Percentiles rank a stretch among this genome's conserved stretches.
phyloP scores from a whole-genome alignment of 2,797 vertebrate genomes.

The Morus bassanus region DNA sequence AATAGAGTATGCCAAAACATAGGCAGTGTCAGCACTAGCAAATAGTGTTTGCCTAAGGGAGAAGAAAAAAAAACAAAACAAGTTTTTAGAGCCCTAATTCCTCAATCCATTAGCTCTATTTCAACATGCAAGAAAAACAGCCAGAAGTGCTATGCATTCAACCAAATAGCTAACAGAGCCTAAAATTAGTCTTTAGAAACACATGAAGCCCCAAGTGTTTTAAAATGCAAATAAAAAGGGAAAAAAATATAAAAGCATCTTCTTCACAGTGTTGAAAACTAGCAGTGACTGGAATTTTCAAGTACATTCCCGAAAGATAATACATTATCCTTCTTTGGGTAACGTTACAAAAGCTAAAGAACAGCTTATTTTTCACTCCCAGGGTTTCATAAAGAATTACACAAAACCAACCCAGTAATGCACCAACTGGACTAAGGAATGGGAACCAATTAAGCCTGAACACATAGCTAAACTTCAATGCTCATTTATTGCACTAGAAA shows the following conservation, averaged over 20 bases:
- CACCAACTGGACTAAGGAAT: not conserved
- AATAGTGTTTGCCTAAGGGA: constrained; percentile 90
- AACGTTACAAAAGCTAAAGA: not conserved
- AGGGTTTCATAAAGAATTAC: not conserved
- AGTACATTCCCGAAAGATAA: not conserved
- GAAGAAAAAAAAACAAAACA: not conserved
- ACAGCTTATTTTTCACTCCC: not conserved
- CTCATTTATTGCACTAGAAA: not conserved
- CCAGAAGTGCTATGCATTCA: not conserved
- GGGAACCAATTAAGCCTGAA: not conserved
- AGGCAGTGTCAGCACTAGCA: constrained; percentile 95
- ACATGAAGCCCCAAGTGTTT: not conserved
- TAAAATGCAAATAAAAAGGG: not conserved
- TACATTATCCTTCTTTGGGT: not conserved
- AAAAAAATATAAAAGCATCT: not conserved
- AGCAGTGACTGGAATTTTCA: not conserved
- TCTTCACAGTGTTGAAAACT: not conserved
- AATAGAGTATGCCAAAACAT: constrained; percentile 95
- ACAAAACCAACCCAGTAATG: not conserved
- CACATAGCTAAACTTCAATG: not conserved
- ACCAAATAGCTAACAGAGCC: not conserved
- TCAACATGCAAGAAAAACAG: not conserved
- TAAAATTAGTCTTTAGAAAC: not conserved
- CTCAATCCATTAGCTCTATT: not conserved
- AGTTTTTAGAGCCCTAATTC: not conserved